These are phyloP conservation scores for Caenorhabditis inopinata DNA, from an alignment of 1,140 invertebrate species.

Conservation along the genomic window DNA sequence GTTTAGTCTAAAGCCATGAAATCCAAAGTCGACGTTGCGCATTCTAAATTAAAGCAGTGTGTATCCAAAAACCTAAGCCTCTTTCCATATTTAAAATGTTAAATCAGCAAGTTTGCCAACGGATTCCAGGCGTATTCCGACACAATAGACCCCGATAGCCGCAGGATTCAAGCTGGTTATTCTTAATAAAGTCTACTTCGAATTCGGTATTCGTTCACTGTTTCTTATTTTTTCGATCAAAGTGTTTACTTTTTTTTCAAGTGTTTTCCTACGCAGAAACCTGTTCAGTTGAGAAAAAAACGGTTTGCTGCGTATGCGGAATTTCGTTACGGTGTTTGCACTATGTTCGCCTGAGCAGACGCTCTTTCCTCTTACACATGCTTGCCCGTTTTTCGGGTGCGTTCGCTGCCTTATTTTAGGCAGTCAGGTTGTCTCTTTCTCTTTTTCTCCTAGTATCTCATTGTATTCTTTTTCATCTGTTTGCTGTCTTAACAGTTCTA, in stretches of 20 bases:
- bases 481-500: background rate
- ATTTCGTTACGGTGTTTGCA: slow-evolving; percentile 19
- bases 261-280: background rate
- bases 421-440: background rate
- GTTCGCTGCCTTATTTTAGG: background rate
- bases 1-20: too few species aligned
- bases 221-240: too few species aligned
- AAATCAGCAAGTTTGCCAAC: too few species aligned
- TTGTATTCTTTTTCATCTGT: background rate
- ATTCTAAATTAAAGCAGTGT: too few species aligned
- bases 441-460: background rate
- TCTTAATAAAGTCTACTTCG: too few species aligned
- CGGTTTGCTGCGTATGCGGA: background rate
- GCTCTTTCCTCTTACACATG: background rate
- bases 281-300: background rate
- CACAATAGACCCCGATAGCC: too few species aligned
- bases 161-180: too few species aligned
- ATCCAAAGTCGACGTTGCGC: too few species aligned
- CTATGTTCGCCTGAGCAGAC: background rate
- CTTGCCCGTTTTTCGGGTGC: background rate
- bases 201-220: too few species aligned
- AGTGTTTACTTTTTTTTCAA: background rate
- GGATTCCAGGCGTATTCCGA: too few species aligned
- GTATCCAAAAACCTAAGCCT: too few species aligned
- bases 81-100: too few species aligned